These are phyloP conservation scores for Drosophila fulvimacula DNA, from an alignment of 2,888 invertebrate species.

Conservation along the genomic window DNA sequence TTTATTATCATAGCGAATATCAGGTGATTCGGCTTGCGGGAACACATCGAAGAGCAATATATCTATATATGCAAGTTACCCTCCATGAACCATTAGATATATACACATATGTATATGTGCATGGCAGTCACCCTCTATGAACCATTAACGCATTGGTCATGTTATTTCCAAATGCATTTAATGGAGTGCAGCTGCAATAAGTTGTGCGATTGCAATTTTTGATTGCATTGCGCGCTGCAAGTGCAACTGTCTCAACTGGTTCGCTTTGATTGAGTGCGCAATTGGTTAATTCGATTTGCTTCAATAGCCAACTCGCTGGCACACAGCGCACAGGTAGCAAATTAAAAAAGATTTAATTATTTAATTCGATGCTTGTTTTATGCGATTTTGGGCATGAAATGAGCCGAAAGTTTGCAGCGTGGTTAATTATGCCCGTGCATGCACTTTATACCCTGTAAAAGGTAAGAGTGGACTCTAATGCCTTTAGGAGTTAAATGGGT, in stretches of 20 bases:
- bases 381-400: constrained; percentile 47
- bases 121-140: not conserved
- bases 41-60: not conserved
- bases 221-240: constrained; percentile 58
- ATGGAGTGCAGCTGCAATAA: constrained; percentile 50
- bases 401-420: constrained; percentile 30
- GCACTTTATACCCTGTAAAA: not conserved
- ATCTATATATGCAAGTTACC: not conserved
- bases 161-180: constrained; percentile 48
- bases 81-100: not conserved
- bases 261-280: constrained; percentile 72
- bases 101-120: not conserved
- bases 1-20: too few species aligned
- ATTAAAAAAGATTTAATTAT: constrained; percentile 74
- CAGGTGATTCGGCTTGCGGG: not conserved
- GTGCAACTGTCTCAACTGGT: constrained; percentile 19
- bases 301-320: constrained; percentile 22
- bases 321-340: constrained; percentile 26
- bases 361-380: constrained; percentile 63
- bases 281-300: constrained; percentile 72
- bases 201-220: constrained; percentile 56
- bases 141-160: constrained; percentile 1
- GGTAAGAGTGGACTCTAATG: accelerated
- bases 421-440: not conserved
- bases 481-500: too few species aligned